Conservation (phyloP, 2,797 vertebrate species). For the Sylvilagus floridanus region DNA sequence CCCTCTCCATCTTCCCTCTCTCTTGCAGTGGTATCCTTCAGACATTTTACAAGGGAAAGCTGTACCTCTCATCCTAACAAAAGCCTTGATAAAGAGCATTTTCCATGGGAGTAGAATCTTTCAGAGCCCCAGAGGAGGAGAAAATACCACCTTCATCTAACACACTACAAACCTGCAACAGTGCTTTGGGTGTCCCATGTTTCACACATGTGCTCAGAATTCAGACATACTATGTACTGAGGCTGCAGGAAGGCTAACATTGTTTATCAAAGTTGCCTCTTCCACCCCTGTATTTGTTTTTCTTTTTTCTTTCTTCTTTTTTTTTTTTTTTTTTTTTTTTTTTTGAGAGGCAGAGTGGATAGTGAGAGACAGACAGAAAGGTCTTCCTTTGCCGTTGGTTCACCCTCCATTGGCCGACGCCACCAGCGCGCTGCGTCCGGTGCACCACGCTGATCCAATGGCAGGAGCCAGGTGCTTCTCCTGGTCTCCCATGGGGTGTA, state of each 20-base stretch:
- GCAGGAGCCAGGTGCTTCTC: no score
- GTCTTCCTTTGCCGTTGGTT: no score
- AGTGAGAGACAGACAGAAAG: no score
- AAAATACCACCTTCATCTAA: neutral
- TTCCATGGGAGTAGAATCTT: neutral
- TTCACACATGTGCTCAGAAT: neutral
- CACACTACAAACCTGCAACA: neutral
- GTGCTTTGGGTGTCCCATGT: neutral
- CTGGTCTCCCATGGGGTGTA: no score
- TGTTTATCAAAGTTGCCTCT: neutral
- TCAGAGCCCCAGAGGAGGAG: no score
- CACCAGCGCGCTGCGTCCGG: no score
- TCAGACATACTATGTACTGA: neutral
- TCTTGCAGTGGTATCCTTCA: neutral
- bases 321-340: no score
- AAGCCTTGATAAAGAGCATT: neutral
- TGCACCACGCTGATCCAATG: no score
- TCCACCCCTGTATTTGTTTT: neutral
- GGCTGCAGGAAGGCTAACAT: neutral
- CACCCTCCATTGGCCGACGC: no score
- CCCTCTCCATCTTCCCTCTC: neutral
- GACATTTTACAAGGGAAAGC: neutral
- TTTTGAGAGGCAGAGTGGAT: no score
- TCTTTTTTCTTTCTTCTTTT: no score
- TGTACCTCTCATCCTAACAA: neutral